Evolutionary conservation across 2,888 invertebrate species (phyloP).

Genomic region (Cheilosia vernalis): DNA sequence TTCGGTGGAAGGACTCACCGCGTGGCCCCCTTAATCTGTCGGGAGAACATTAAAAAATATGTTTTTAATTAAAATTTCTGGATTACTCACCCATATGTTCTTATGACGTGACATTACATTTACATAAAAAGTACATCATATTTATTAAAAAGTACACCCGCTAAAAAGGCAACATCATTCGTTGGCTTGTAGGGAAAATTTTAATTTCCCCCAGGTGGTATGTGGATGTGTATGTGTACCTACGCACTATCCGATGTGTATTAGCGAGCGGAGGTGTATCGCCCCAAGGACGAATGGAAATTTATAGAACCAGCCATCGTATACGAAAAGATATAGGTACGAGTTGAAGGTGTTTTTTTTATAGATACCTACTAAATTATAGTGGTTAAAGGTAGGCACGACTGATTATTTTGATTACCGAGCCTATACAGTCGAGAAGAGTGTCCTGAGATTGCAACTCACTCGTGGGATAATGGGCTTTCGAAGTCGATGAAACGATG

Average conservation of each 20-base stretch:
- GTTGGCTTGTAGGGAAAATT: conserved; percentile 66
- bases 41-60: conserved; percentile 70
- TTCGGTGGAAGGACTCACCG: not conserved
- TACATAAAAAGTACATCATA: conserved; percentile 66
- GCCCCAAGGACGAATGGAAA: conserved; percentile 63
- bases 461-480: no score
- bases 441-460: not conserved
- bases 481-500: no score
- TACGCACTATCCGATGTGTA: conserved; percentile 49
- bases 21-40: conserved; percentile 53
- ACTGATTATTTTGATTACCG: conserved; percentile 41
- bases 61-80: conserved; percentile 73
- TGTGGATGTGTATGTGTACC: conserved; percentile 21
- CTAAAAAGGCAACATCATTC: conserved; percentile 64
- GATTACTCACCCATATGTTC: conserved; percentile 65
- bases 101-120: conserved; percentile 50
- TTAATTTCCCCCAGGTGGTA: conserved; percentile 66
- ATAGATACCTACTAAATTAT: conserved; percentile 35
- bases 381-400: conserved; percentile 23
- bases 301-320: conserved; percentile 32
- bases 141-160: conserved; percentile 63
- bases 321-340: conserved; percentile 63
- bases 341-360: conserved; percentile 4
- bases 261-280: conserved; percentile 15
- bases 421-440: conserved; percentile 1